These are phyloP conservation scores for Mythimna albipuncta DNA, from an alignment of 2,888 invertebrate species.

Conservation along the genomic window DNA sequence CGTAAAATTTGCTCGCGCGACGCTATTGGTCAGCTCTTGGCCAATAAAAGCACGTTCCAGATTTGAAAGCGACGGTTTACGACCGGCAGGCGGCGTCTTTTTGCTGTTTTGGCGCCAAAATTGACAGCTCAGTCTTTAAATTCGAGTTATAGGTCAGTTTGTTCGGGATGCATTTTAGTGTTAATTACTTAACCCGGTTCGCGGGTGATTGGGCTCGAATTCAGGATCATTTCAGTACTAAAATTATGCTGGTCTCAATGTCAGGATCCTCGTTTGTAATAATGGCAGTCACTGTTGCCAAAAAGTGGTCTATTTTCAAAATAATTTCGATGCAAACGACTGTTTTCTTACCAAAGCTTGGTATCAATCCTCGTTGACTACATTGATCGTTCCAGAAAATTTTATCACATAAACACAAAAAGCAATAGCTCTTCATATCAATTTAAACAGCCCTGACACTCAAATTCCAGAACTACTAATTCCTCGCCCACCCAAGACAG, in stretches of 20 bases:
- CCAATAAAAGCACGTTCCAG: slow-evolving; percentile 84
- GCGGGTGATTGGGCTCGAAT: slow-evolving; percentile 38
- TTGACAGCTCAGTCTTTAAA: slow-evolving; percentile 77
- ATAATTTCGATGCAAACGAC: not conserved
- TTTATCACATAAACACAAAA: not conserved
- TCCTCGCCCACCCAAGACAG: slow-evolving; percentile 28
- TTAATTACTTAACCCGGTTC: slow-evolving; percentile 66
- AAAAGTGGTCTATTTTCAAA: slow-evolving; percentile 26
- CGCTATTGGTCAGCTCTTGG: slow-evolving; percentile 83
- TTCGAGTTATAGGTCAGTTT: slow-evolving; percentile 68
- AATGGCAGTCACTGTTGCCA: slow-evolving; percentile 24
- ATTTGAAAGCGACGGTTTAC: slow-evolving; percentile 90
- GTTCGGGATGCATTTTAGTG: slow-evolving; percentile 55
- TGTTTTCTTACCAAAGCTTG: not conserved
- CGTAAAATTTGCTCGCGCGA: slow-evolving; percentile 85
- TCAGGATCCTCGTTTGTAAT: slow-evolving; percentile 23
- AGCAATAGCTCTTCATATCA: not conserved
- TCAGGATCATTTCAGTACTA: slow-evolving; percentile 33
- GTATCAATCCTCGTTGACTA: not conserved
- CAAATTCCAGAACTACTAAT: slow-evolving; percentile 3
- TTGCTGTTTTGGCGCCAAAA: slow-evolving; percentile 90
- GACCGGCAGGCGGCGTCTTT: slow-evolving; percentile 86
- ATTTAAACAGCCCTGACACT: not conserved
- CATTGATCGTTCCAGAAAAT: not conserved
- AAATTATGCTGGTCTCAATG: slow-evolving; percentile 35